Base-by-base conservation (phyloP, 2,888 invertebrate genomes). In the Saturnia japonica region DNA sequence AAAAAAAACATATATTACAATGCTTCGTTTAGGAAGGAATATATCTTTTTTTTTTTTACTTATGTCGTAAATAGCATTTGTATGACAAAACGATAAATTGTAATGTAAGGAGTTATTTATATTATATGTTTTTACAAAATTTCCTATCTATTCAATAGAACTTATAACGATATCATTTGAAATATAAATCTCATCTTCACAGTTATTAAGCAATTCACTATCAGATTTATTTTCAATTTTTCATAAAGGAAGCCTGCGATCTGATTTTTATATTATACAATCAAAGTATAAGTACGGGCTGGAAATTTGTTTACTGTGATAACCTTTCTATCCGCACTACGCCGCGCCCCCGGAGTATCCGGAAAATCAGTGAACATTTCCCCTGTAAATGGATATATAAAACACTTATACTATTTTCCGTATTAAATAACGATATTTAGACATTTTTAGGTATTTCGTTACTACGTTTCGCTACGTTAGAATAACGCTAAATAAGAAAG, bases 241-340 rank as follows among this genome's bases (percentile, higher is more conserved):
- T 34, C 16, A 62, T 1, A 51, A 19, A 62, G 34, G 11, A 34
- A 40, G 19, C 34, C 16, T 62, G 3, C 22, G 11, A 22, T 57
- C 25, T 3, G 16, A 16, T 34, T 62, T 62, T 6, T 40, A 62
- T 62, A 34, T 62, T 62, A 14, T 14, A 62, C 16, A 34, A 19
- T 19, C 62, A 34, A 62, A 62, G 62, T 19, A 62, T 22, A 62
- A 62, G 16, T 28, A 57, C 1, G 47, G 16, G 22, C n/a, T 57
- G 25, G 3, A 57, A 57, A 57, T 16, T 62, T 62, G 34, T 34
- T 62, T 62, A 34, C 62, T 62, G 62, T 62, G 16, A 28, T 62
- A 34, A 34, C 62, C 62, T 62, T 62, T 34, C 62, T 40, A 19
- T 34, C 34, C 57, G 25, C 57, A 16, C 57, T 28, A 62, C 62